Evolutionary conservation across 2,888 invertebrate genomes (phyloP).

Genomic region (Polylopha cassiicola): DNA sequence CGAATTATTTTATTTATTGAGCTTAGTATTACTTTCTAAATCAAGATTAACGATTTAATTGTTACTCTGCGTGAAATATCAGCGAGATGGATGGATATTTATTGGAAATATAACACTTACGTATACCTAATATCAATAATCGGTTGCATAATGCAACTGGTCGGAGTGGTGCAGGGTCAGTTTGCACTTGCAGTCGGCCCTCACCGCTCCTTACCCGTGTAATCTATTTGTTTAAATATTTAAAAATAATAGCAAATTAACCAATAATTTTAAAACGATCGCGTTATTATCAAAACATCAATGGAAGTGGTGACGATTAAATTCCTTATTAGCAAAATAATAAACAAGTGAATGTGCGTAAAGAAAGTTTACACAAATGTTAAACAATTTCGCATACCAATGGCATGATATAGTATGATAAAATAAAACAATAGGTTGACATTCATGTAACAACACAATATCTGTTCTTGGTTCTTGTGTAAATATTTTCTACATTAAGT

Average conservation of each 20-base stretch:
- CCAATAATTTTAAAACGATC: too few species aligned
- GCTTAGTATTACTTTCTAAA: too few species aligned
- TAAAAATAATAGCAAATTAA: too few species aligned
- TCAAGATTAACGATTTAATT: too few species aligned
- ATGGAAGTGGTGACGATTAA: not conserved
- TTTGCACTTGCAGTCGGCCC: conserved; percentile 41
- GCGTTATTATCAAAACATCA: not conserved
- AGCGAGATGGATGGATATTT: too few species aligned
- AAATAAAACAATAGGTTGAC: not conserved
- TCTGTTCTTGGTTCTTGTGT: too few species aligned
- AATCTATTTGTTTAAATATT: too few species aligned
- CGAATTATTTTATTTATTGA: too few species aligned
- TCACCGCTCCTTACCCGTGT: conserved; percentile 44
- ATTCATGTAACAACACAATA: too few species aligned
- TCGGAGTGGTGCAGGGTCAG: conserved; percentile 44
- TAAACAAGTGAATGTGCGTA: conserved; percentile 26
- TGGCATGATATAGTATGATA: conserved; percentile 24
- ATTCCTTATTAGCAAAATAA: conserved; percentile 2
- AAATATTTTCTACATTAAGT: too few species aligned
- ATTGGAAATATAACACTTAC: too few species aligned
- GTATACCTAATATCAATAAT: conserved; percentile 48
- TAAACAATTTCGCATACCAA: conserved; percentile 32
- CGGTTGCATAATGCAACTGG: conserved; percentile 56
- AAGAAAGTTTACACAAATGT: conserved; percentile 45
- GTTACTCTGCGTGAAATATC: too few species aligned